phyloP scores from a whole-genome alignment of 2,888 invertebrate genomes.

The Netelia inedita region DNA sequence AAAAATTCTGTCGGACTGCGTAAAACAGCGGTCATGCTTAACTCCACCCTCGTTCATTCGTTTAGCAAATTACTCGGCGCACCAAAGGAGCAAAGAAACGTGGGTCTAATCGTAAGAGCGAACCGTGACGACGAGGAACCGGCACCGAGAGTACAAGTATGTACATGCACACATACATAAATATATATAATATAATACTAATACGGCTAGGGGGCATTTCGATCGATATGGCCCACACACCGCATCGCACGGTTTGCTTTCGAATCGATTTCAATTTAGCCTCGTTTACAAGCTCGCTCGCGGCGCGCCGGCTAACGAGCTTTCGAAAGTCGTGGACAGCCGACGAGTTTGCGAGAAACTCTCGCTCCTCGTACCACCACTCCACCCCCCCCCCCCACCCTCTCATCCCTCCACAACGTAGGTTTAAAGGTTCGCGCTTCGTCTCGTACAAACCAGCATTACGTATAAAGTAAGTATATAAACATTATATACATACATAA shows the following conservation, averaged over 20 bases:
- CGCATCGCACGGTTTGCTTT: conserved; percentile 59
- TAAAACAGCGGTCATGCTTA: background rate
- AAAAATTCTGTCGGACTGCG: too few species aligned
- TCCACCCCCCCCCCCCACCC: conserved; percentile 64
- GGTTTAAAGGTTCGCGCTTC: conserved; percentile 44
- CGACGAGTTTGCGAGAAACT: conserved; percentile 81
- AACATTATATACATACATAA: conserved; percentile 2
- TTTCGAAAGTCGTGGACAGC: conserved; percentile 84
- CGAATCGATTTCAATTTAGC: conserved; percentile 85
- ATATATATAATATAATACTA: conserved; percentile 38
- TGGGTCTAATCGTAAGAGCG: background rate
- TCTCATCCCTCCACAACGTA: background rate
- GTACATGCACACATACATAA: background rate
- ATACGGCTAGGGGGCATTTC: conserved; percentile 38
- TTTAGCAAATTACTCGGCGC: background rate
- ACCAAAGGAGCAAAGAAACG: conserved; percentile 39
- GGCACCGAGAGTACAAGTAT: conserved; percentile 37
- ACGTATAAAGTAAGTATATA: conserved; percentile 17
- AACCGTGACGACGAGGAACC: conserved; percentile 47
- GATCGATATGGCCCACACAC: conserved; percentile 69
- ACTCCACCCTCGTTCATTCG: background rate
- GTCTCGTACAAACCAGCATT: conserved; percentile 33
- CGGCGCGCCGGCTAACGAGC: conserved; percentile 81
- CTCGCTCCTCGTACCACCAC: conserved; percentile 33
- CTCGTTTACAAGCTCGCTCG: conserved; percentile 83